Conservation (phyloP, 92 coral and sea anemone genomes). For the Muricea muricata region DNA sequence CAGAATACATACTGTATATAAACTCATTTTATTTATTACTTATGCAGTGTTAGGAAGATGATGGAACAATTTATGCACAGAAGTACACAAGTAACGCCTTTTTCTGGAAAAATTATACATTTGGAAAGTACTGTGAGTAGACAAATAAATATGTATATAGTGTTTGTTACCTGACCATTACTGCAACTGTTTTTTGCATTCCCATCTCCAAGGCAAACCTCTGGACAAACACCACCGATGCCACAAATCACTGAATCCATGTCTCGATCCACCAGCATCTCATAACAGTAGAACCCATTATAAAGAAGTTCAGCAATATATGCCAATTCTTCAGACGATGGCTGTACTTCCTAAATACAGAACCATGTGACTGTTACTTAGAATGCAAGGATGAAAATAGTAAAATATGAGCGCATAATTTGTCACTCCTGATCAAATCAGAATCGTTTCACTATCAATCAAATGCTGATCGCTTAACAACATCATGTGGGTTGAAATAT, state of each 20-base stretch:
- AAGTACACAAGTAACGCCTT: too few relatives aligned
- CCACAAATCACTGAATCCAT: background rate
- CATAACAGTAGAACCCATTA: slow-evolving; percentile 59
- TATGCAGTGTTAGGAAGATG: too few relatives aligned
- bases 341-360: background rate
- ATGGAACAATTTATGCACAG: too few relatives aligned
- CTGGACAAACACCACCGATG: background rate
- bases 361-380: background rate
- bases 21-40: too few relatives aligned
- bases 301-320: slow-evolving; percentile 30
- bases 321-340: background rate
- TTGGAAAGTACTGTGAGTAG: too few relatives aligned
- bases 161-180: background rate
- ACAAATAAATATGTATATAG: background rate
- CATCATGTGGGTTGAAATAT: too few relatives aligned
- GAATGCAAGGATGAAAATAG: background rate
- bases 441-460: too few relatives aligned
- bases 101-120: background rate
- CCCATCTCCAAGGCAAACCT: background rate
- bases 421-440: too few relatives aligned
- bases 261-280: background rate
- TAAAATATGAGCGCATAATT: too few relatives aligned
- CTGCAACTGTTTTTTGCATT: background rate
- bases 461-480: too few relatives aligned
- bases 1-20: too few relatives aligned